Percentiles rank a stretch among this genome's conserved stretches.
phyloP scores from a whole-genome alignment of 2,888 invertebrate species.

The Acanthococcus lagerstroemiae region DNA sequence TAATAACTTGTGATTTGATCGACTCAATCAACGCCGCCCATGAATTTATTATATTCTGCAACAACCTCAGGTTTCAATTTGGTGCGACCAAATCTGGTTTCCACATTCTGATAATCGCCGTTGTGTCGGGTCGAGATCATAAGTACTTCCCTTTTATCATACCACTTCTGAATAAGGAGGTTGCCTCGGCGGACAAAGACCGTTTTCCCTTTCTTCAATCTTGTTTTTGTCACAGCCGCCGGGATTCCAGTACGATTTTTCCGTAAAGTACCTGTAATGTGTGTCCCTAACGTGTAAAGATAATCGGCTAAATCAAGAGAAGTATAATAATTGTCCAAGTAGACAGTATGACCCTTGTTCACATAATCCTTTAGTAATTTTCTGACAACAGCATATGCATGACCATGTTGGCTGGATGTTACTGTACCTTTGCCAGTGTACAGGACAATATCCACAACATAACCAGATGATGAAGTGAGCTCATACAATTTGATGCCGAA shows the following conservation, averaged over 20 bases:
- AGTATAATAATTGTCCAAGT: background rate
- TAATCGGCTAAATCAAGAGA: background rate
- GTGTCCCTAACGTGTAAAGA: background rate
- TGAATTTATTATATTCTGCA: background rate
- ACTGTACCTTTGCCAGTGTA: constrained; percentile 3
- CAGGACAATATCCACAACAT: background rate
- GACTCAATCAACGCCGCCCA: constrained; percentile 2
- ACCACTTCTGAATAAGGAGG: constrained; percentile 1
- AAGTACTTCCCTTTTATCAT: background rate
- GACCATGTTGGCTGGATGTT: background rate
- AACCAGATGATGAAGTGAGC: background rate
- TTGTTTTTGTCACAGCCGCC: background rate
- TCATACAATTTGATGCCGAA: constrained; percentile 7
- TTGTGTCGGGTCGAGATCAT: background rate
- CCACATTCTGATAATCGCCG: background rate
- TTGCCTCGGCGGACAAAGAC: background rate
- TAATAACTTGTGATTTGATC: constrained; percentile 2
- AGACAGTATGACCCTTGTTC: background rate
- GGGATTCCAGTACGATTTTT: background rate
- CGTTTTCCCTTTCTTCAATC: background rate
- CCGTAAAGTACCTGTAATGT: background rate
- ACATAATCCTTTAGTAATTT: background rate
- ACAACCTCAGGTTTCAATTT: background rate
- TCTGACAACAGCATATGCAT: background rate
- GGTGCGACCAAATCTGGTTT: background rate